Conservation (phyloP, 2,888 invertebrate genomes). For the Hipparchia semele region DNA sequence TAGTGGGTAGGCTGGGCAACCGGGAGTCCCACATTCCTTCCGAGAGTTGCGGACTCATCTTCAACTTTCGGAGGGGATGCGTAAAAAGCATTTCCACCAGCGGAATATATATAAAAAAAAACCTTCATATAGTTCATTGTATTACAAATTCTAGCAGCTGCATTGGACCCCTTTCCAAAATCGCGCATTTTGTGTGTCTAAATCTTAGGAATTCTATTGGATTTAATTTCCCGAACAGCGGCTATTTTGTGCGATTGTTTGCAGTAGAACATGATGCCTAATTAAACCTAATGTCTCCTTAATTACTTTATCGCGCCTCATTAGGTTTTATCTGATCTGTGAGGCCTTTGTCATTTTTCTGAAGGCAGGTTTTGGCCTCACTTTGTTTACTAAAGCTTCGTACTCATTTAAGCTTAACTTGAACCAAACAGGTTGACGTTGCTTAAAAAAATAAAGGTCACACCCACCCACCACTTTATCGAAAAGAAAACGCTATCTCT, state of each 20-base stretch:
- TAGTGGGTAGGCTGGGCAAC: too few relatives aligned
- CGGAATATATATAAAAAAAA: too few relatives aligned
- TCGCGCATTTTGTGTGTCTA: too few relatives aligned
- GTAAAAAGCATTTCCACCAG: too few relatives aligned
- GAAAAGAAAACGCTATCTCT: background rate
- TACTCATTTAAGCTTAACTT: too few relatives aligned
- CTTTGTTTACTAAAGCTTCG: background rate
- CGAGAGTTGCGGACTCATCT: too few relatives aligned
- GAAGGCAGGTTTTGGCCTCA: conserved; percentile 1
- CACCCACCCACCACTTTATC: too few relatives aligned
- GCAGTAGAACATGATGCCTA: conserved; percentile 14
- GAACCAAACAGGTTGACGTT: too few relatives aligned
- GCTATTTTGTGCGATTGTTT: conserved; percentile 10
- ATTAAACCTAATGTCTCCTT: conserved; percentile 18
- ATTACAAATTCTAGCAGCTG: background rate
- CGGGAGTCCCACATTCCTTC: too few relatives aligned
- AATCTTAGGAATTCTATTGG: background rate
- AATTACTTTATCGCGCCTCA: conserved; percentile 21
- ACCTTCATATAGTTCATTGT: too few relatives aligned
- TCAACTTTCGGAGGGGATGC: too few relatives aligned
- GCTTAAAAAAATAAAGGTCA: too few relatives aligned
- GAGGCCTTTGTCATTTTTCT: conserved; percentile 20
- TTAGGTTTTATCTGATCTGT: conserved; percentile 25
- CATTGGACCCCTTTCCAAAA: background rate
- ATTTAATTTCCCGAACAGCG: conserved; percentile 6